phyloP scores from a whole-genome alignment of 2,888 invertebrate genomes.

The Amiota communis region DNA sequence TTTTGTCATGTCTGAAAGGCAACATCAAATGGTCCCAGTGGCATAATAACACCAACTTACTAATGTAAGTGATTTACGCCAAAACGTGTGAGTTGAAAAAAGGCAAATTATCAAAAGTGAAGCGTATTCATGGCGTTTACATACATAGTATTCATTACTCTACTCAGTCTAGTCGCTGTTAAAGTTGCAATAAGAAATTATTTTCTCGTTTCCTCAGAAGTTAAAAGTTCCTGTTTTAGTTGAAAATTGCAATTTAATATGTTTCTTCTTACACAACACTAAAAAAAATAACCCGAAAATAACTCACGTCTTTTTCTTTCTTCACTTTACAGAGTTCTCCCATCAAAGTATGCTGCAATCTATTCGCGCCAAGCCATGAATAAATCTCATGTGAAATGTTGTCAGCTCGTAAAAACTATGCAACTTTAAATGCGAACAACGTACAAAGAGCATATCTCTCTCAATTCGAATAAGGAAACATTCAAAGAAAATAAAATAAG shows the following conservation, averaged over 20 bases:
- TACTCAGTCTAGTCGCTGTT: conserved; percentile 44
- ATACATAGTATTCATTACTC: conserved; percentile 56
- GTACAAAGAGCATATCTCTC: conserved; percentile 19
- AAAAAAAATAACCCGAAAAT: neutral
- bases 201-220: conserved; percentile 18
- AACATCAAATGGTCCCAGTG: conserved; percentile 57
- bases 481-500: neutral
- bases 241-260: conserved; percentile 26
- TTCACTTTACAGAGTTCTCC: conserved; percentile 9
- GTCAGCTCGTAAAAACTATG: conserved; percentile 24
- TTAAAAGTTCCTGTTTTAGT: neutral
- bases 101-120: neutral
- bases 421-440: conserved; percentile 27
- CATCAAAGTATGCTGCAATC: neutral
- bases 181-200: neutral
- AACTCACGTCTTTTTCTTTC: neutral
- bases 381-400: conserved; percentile 23
- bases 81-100: neutral
- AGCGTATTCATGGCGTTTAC: conserved; percentile 47
- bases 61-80: conserved; percentile 33
- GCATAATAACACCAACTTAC: conserved; percentile 52
- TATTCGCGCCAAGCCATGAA: conserved; percentile 14
- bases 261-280: neutral
- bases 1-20: neutral
- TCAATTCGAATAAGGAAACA: neutral